These are phyloP conservation scores for Biston betularia DNA, from an alignment of 2,888 invertebrate species.

Conservation along the genomic window DNA sequence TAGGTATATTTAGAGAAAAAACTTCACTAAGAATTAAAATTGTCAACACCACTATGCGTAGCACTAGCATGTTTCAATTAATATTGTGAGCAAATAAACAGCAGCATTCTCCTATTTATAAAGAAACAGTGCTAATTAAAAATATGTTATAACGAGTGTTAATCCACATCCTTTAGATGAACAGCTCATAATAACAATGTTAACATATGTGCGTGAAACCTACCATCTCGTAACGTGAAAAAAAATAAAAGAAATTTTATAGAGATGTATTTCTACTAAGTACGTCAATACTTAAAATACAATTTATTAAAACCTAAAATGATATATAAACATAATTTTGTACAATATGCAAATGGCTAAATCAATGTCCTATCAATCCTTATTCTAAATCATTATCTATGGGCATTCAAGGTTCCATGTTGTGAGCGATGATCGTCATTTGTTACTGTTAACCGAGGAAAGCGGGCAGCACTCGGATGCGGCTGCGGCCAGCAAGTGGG, in stretches of 20 bases:
- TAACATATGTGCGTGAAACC: constrained; percentile 17
- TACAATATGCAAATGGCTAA: constrained; percentile 35
- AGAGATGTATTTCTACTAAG: constrained; percentile 10
- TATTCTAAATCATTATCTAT: constrained; percentile 13
- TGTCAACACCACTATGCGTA: constrained; percentile 3
- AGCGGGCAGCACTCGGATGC: constrained; percentile 77
- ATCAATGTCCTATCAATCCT: constrained; percentile 41
- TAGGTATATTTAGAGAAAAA: constrained; percentile 19
- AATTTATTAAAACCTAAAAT: constrained; percentile 5
- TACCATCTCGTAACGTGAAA: neutral
- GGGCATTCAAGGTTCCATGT: neutral
- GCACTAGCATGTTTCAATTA: constrained; percentile 15
- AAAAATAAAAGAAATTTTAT: neutral
- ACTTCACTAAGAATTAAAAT: constrained; percentile 4
- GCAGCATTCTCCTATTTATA: constrained; percentile 22
- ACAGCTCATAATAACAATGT: constrained; percentile 20
- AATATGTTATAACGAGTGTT: constrained; percentile 20
- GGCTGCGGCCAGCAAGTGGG: constrained; percentile 68
- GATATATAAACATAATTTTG: constrained; percentile 19
- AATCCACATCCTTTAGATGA: constrained; percentile 29
- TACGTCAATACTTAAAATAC: constrained; percentile 16
- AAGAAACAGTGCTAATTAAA: constrained; percentile 20
- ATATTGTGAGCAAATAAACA: constrained; percentile 13
- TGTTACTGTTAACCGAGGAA: constrained; percentile 67
- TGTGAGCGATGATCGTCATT: neutral